phyloP scores from a whole-genome alignment of 2,113 vertebrate genomes.

The Upupa epops region DNA sequence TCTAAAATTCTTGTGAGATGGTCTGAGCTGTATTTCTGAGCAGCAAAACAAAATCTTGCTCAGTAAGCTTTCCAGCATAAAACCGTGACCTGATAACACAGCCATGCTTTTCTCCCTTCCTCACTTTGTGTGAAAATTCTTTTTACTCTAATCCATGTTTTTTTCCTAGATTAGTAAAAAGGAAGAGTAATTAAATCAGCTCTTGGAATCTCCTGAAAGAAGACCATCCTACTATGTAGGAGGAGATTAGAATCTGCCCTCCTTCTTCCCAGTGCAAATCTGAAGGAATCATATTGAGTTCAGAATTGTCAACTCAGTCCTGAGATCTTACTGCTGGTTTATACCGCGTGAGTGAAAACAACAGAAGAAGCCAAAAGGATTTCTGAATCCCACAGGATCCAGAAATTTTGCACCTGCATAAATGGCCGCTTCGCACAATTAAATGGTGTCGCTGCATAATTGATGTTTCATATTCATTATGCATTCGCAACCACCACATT shows the following conservation, averaged over 20 bases:
- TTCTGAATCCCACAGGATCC: background rate
- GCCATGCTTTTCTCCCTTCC: background rate
- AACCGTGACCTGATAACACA: background rate
- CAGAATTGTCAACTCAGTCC: background rate
- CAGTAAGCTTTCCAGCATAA: background rate
- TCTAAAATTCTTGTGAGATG: background rate
- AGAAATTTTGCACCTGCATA: background rate
- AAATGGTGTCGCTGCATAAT: constrained; percentile 14
- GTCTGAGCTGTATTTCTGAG: background rate
- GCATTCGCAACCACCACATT: background rate
- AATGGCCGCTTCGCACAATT: constrained; percentile 5
- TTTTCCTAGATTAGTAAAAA: background rate
- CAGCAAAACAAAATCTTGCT: background rate
- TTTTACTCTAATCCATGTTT: background rate
- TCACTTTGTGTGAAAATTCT: background rate
- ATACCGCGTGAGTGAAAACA: background rate
- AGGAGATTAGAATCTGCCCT: background rate
- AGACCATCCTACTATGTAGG: background rate
- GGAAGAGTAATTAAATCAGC: background rate
- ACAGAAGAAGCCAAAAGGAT: background rate
- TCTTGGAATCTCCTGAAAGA: background rate
- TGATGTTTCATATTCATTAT: background rate
- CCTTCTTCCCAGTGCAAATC: background rate
- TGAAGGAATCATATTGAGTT: background rate
- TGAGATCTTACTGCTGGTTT: background rate